Evolutionary conservation across 2,888 invertebrate species (phyloP).

Genomic region (Zygaena filipendulae): DNA sequence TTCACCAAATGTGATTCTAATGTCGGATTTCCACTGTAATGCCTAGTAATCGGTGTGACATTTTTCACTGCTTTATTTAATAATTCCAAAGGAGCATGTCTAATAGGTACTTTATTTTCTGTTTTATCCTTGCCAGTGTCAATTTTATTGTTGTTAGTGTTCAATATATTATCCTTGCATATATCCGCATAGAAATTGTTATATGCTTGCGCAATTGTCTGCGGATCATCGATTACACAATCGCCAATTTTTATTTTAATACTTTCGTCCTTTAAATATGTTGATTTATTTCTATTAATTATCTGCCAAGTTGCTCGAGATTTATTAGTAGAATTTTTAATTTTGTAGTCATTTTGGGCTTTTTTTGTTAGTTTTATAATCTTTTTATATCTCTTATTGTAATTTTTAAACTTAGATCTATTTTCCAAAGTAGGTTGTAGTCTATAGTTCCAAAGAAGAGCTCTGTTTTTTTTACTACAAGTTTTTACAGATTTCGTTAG

Average conservation of each 20-base stretch:
- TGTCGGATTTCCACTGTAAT: too few species aligned
- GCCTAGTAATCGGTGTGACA: too few species aligned
- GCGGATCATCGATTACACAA: conserved; percentile 1
- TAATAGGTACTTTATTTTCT: too few species aligned
- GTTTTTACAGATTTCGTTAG: conserved; percentile 3
- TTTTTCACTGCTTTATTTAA: too few species aligned
- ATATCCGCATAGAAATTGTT: conserved; percentile 3
- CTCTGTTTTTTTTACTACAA: conserved; percentile 4
- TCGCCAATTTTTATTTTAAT: conserved; percentile 1
- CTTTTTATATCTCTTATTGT: background rate
- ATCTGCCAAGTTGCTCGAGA: conserved; percentile 5
- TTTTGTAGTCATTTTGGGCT: conserved; percentile 1
- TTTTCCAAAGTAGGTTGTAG: background rate
- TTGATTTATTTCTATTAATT: conserved; percentile 2
- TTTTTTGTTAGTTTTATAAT: background rate
- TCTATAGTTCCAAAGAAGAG: conserved; percentile 4
- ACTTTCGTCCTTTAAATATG: background rate
- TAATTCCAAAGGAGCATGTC: too few species aligned
- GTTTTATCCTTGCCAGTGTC: too few species aligned
- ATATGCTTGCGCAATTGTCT: too few species aligned
- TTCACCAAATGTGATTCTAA: conserved; percentile 1
- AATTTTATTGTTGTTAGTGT: too few species aligned
- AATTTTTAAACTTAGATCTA: conserved; percentile 4
- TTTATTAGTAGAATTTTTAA: conserved; percentile 6
- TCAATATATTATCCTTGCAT: conserved; percentile 1